A percentile compares a stretch with the other conserved stretches of the same genome.
These are phyloP conservation scores for Augochlorella aurata DNA, from an alignment of 2,888 invertebrate genomes.

Conservation along the genomic window DNA sequence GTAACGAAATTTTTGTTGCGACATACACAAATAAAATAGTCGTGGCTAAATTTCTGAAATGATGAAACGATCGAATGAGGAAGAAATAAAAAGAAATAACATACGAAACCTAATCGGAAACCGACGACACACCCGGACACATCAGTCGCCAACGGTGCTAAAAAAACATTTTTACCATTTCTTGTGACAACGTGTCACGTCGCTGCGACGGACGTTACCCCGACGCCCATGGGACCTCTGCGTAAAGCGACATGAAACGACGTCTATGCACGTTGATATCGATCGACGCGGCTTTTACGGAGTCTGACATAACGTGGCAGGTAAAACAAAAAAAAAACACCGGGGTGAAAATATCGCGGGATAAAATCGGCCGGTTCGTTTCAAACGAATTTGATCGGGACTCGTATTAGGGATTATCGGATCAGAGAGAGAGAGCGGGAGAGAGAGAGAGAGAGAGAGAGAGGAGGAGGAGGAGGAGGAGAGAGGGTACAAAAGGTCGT, in stretches of 20 bases:
- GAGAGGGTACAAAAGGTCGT: constrained; percentile 11
- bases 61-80: no score
- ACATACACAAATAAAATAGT: no score
- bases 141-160: no score
- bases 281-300: background rate
- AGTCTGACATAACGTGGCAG: background rate
- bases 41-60: no score
- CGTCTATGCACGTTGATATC: constrained; percentile 8
- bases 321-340: background rate
- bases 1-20: no score
- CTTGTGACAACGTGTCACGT: background rate
- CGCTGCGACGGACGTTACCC: background rate
- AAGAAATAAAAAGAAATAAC: no score
- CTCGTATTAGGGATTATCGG: constrained; percentile 26
- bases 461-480: no score
- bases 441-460: no score
- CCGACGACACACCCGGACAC: no score
- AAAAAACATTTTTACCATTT: background rate
- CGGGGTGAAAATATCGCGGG: background rate
- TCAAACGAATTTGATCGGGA: background rate
- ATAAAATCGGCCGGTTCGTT: background rate
- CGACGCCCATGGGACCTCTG: constrained; percentile 1
- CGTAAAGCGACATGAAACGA: constrained; percentile 2
- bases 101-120: no score
- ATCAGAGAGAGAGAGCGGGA: background rate